Base-by-base conservation (phyloP, 2,113 vertebrate species). In the Thalassarche chlororhynchos region DNA sequence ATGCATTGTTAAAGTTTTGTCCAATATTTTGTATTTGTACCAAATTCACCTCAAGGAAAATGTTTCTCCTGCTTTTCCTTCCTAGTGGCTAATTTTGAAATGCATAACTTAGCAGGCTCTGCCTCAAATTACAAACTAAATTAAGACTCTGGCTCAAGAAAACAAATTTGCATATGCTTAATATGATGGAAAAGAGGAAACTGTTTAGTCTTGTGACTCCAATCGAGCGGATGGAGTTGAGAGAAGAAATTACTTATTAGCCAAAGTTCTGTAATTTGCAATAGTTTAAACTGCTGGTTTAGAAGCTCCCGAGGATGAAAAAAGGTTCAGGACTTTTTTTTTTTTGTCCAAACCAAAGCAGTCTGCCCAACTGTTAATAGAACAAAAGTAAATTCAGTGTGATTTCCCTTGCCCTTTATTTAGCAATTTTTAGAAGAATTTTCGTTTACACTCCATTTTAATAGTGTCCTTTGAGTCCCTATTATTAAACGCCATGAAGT, bases 41-140 rank as follows among this genome's bases (percentile, higher is more conserved):
- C 3, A 75, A 76, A 57, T 14, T 81, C 34, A 74, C 29, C 18
- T 49, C 17, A 34, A 86, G 52, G 31, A 90, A 93, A 34, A 58
- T 24, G 15, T 69, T 95, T 93, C 10, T 85, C n/a, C 16, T 79
- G 31, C 9, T 89, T 92, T 62, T 32, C 19, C 80, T 79, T 96
- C 61, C 62, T 75, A 40, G 65, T 72, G 65, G 26, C 80, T 97
- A 86, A 97, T 89, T 96, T 91, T 95, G 36, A 97, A 94, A 94
- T 82, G n/a, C 23, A 70, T 92, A 95, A 92, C 79, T 96, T 97
- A 91, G 54, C 66, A 83, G 47, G 90, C 14, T 85, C 12, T 78
- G 21, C 34, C 68, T 74, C 61, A 83, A 94, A 80, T 85, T 65
- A 32, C 44, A 77, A 69, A 94, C n/a, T 70, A 84, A 87, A 78